phyloP scores from a whole-genome alignment of 2,797 vertebrate genomes.

The Artibeus lituratus region DNA sequence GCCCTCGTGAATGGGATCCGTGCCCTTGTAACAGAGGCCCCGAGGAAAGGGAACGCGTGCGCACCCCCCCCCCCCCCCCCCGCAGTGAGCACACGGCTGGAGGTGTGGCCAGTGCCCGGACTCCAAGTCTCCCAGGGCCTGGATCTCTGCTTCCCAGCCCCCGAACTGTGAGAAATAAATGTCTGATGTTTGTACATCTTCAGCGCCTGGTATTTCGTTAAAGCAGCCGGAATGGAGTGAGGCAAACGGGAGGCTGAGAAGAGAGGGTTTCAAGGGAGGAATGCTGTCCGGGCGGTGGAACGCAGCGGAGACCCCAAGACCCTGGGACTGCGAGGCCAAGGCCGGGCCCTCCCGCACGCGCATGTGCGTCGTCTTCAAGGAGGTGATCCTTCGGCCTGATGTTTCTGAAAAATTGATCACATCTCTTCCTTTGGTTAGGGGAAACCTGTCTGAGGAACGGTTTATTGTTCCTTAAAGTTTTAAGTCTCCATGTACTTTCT shows the following conservation, averaged over 20 bases:
- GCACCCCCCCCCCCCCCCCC: no score
- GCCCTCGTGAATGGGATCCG: background rate
- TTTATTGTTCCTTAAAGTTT: background rate
- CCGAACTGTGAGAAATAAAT: background rate
- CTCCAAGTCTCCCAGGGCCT: background rate
- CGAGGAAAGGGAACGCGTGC: no score
- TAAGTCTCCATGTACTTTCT: background rate
- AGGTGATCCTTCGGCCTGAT: background rate
- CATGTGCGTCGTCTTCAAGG: background rate
- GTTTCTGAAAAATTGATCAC: background rate
- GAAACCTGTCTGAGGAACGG: background rate
- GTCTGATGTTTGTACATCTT: background rate
- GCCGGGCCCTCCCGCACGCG: fast-evolving
- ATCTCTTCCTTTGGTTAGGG: background rate
- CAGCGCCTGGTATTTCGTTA: no score
- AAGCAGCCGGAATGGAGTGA: background rate
- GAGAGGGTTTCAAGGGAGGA: background rate
- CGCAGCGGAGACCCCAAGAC: background rate
- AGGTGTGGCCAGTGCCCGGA: background rate
- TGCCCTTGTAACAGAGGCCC: no score
- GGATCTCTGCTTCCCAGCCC: background rate
- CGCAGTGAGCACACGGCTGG: background rate
- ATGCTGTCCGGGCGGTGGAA: fast-evolving
- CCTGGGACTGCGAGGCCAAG: background rate
- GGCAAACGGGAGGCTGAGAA: background rate